These are phyloP conservation scores for Sympetrum striolatum DNA, from an alignment of 2,888 invertebrate species.

Conservation along the genomic window DNA sequence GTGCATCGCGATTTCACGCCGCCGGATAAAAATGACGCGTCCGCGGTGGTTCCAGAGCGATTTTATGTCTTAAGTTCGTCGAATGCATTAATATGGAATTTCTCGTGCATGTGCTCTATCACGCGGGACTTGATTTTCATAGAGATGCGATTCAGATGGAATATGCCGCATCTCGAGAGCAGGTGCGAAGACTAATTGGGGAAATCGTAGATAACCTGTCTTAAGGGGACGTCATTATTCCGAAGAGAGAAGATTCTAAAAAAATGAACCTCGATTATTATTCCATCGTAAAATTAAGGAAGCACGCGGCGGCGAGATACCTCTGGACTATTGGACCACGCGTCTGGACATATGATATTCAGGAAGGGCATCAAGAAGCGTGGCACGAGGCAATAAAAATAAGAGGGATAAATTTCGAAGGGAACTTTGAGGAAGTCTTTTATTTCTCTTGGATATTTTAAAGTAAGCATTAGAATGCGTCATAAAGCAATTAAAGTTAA, in stretches of 20 bases:
- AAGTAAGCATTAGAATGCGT: neutral
- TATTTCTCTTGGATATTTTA: neutral
- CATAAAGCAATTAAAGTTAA: neutral
- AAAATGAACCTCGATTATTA: neutral
- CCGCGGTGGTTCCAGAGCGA: neutral
- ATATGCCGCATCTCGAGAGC: neutral
- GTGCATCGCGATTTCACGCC: neutral
- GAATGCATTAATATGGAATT: slow-evolving; percentile 11
- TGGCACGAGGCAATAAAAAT: neutral
- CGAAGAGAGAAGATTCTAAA: neutral
- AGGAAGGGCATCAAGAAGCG: neutral
- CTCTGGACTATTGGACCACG: neutral
- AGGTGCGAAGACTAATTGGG: slow-evolving; percentile 30
- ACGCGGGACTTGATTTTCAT: neutral
- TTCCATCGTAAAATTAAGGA: neutral
- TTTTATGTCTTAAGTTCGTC: slow-evolving; percentile 24
- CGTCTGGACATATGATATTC: neutral
- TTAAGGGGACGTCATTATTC: neutral
- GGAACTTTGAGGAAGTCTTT: no score
- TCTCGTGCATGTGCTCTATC: neutral
- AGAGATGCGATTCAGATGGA: neutral
- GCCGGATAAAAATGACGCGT: neutral
- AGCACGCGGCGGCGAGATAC: neutral
- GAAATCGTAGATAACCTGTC: neutral
- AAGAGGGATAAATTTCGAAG: neutral